Percentiles rank a stretch among this genome's conserved stretches.
Conservation (phyloP, 1,140 invertebrate genomes). For the Papilio aristodemus region DNA sequence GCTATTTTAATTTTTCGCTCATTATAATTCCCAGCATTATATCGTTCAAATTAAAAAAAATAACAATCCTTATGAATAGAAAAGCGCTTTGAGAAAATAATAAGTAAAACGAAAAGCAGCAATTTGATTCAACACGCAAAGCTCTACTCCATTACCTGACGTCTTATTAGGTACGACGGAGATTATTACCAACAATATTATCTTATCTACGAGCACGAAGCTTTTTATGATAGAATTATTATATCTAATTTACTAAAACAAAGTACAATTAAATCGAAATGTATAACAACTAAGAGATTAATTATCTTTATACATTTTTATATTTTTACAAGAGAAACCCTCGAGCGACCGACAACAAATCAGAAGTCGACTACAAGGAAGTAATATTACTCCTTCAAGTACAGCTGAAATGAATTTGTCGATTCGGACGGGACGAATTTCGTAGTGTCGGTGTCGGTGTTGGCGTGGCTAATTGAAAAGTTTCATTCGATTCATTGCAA, state of each 20-base stretch:
- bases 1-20: no score
- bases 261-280: no score
- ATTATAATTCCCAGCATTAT: not conserved
- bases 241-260: not conserved
- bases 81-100: slow-evolving; percentile 21
- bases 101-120: slow-evolving; percentile 8
- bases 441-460: slow-evolving; percentile 5
- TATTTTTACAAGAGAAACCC: no score
- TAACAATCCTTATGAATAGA: slow-evolving; percentile 1
- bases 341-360: not conserved
- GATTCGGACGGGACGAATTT: not conserved
- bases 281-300: no score
- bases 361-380: not conserved
- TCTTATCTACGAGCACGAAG: not conserved
- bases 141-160: slow-evolving; percentile 25
- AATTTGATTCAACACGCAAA: slow-evolving; percentile 28
- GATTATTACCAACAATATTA: not conserved
- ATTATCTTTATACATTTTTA: no score
- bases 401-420: not conserved
- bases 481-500: slow-evolving; percentile 11
- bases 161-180: slow-evolving; percentile 12
- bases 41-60: not conserved
- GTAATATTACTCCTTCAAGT: not conserved
- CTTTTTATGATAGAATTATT: not conserved
- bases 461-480: slow-evolving; percentile 13